Conservation (phyloP, 2,888 invertebrate species). For the Syrphus vitripennis region DNA sequence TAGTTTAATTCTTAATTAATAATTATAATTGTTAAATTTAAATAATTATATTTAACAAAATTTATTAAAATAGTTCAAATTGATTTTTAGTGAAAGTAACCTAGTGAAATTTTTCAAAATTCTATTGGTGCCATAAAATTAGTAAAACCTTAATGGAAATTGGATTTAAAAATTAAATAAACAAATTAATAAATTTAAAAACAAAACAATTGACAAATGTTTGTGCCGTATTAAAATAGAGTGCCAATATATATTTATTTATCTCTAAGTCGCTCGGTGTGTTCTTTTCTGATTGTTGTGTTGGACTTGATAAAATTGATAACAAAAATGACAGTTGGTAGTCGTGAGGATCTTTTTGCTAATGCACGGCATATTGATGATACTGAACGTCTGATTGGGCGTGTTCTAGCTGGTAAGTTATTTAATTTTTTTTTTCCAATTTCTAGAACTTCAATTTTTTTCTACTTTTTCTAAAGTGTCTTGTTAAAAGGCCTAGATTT, state of each 20-base stretch:
- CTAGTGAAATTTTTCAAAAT: slow-evolving; percentile 51
- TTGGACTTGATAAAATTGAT: slow-evolving; percentile 2
- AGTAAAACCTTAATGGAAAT: not conserved
- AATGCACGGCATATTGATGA: slow-evolving; percentile 79
- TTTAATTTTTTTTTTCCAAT: slow-evolving; percentile 16
- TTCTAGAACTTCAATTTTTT: not conserved
- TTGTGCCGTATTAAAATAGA: slow-evolving; percentile 35
- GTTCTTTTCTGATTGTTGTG: not conserved
- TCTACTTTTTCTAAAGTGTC: not conserved
- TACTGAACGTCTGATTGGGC: slow-evolving; percentile 80
- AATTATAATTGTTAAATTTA: not conserved
- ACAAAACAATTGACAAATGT: slow-evolving; percentile 18
- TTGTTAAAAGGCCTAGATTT: too few species aligned
- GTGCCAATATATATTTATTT: slow-evolving; percentile 2
- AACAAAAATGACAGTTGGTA: slow-evolving; percentile 79
- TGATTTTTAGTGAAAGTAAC: slow-evolving; percentile 12
- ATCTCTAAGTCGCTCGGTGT: slow-evolving; percentile 10
- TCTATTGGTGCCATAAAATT: slow-evolving; percentile 53
- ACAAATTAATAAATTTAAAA: not conserved
- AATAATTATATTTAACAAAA: not conserved
- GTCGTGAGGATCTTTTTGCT: slow-evolving; percentile 80
- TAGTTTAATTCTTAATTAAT: slow-evolving; percentile 30
- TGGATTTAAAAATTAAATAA: not conserved
- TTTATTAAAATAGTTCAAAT: slow-evolving; percentile 42
- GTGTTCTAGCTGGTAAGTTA: slow-evolving; percentile 80